Percentiles rank a stretch among this genome's conserved stretches.
Evolutionary conservation across 2,797 vertebrate genomes (phyloP).

Genomic region (Cheirogaleus major): DNA sequence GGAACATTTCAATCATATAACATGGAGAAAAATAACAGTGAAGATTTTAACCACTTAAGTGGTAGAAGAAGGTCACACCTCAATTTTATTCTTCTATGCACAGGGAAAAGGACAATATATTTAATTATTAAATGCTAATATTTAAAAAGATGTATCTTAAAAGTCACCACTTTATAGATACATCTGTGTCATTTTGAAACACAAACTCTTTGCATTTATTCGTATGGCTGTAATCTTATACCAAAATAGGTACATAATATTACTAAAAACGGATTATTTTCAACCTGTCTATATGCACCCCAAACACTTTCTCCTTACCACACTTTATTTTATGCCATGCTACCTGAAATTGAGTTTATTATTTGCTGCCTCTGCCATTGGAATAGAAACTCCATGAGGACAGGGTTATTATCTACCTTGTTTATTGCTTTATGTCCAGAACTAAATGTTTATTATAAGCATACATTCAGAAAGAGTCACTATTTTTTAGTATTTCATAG

Average conservation of each 20-base stretch:
- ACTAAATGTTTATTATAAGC: background rate
- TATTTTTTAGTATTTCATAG: background rate
- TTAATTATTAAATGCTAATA: background rate
- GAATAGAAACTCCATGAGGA: background rate
- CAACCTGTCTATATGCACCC: background rate
- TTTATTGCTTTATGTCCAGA: background rate
- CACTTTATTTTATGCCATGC: background rate
- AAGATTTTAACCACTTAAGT: background rate
- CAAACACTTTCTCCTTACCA: background rate
- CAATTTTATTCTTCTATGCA: background rate
- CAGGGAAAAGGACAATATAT: background rate
- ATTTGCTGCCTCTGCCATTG: background rate
- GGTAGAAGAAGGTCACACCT: background rate
- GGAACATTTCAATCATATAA: background rate
- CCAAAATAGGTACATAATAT: background rate
- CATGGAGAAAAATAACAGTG: background rate
- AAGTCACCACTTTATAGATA: background rate
- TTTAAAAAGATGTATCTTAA: background rate
- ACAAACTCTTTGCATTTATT: slow-evolving; percentile 3
- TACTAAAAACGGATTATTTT: background rate
- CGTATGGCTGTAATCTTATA: background rate
- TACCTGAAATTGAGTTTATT: background rate
- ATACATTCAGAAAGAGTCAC: background rate
- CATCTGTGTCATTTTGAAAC: background rate
- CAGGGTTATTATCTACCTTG: background rate